Evolutionary conservation across 2,888 invertebrate genomes (phyloP).

Genomic region (Willowsia nigromaculata): DNA sequence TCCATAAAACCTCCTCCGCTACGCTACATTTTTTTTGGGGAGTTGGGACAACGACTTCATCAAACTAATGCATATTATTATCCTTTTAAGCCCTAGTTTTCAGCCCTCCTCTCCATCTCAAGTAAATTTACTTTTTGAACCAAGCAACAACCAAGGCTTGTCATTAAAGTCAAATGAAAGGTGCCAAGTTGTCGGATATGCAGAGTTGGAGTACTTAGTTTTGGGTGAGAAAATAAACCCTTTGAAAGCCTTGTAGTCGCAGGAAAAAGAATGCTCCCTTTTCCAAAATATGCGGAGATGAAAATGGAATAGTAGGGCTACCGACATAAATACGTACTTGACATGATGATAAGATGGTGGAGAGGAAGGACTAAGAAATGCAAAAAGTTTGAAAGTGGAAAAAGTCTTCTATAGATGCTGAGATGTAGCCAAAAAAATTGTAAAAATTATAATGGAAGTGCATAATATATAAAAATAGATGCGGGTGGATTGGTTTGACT

Average conservation of each 20-base stretch:
- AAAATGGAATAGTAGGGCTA: not conserved
- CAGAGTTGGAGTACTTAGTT: conserved; percentile 7
- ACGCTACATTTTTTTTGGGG: not conserved
- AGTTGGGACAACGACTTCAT: conserved; percentile 8
- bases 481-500: not conserved
- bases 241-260: not conserved
- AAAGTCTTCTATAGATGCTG: not conserved
- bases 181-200: conserved; percentile 46
- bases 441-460: not conserved
- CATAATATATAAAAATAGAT: not conserved
- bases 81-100: conserved; percentile 30
- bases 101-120: not conserved
- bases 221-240: not conserved
- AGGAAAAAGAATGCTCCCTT: not conserved
- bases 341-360: not conserved
- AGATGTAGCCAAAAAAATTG: not conserved
- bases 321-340: not conserved
- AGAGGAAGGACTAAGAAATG: conserved; percentile 15
- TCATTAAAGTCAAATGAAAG: conserved; percentile 51
- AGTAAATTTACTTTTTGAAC: not conserved
- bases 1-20: not conserved
- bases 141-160: not conserved
- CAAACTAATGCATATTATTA: conserved; percentile 42
- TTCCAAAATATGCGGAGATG: not conserved
- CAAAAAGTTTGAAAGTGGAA: conserved; percentile 22